phyloP scores from a whole-genome alignment of 2,888 invertebrate genomes.

The Empis livida region DNA sequence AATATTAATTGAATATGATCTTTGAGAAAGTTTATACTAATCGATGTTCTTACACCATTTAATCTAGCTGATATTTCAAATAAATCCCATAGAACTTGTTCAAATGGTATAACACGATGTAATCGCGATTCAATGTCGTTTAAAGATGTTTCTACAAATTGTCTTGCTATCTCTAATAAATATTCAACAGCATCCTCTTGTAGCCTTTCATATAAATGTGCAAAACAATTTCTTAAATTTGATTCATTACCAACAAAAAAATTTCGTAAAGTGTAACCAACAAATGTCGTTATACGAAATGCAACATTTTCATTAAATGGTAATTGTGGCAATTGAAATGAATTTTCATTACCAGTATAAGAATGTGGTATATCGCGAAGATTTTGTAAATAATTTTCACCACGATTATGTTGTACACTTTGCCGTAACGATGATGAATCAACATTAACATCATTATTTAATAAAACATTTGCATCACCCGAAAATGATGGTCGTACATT shows the following conservation, averaged over 20 bases:
- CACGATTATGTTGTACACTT: conserved; percentile 24
- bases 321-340: background rate
- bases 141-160: background rate
- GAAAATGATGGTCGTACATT: conserved; percentile 23
- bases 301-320: background rate
- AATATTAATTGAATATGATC: background rate
- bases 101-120: background rate
- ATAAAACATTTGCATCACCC: conserved; percentile 17
- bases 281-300: background rate
- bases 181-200: background rate
- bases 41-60: background rate
- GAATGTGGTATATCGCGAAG: too few relatives aligned
- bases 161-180: background rate
- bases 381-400: conserved; percentile 13
- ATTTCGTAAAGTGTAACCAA: background rate
- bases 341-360: background rate
- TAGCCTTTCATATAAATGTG: background rate
- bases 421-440: conserved; percentile 20
- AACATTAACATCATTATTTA: conserved; percentile 24
- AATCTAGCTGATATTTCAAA: background rate
- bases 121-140: background rate
- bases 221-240: background rate
- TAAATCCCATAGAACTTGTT: background rate
- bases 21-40: background rate
- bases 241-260: background rate